These are phyloP conservation scores for Dolichotis patagonum DNA, from an alignment of 2,113 vertebrate genomes.

Conservation along the genomic window DNA sequence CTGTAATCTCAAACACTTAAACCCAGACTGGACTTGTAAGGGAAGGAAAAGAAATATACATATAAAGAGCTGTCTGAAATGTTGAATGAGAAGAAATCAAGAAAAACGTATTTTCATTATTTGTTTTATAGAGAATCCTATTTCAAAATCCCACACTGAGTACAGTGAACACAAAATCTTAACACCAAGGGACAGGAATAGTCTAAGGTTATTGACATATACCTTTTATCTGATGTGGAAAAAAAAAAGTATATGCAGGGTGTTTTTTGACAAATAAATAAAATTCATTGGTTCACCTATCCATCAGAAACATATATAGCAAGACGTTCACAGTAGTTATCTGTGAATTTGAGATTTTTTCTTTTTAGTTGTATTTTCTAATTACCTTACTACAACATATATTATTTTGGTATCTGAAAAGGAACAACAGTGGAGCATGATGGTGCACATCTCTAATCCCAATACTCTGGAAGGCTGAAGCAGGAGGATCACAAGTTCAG, in stretches of 20 bases:
- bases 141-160: neutral
- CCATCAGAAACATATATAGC: neutral
- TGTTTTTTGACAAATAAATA: neutral
- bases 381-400: conserved; percentile 11
- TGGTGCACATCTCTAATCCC: neutral
- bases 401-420: neutral
- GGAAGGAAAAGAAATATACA: neutral
- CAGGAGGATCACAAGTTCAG: neutral
- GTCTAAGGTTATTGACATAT: neutral
- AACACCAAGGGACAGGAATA: neutral
- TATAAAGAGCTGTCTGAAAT: neutral
- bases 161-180: neutral
- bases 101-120: neutral
- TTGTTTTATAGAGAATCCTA: neutral
- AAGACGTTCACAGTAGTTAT: neutral
- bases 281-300: neutral
- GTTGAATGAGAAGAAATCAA: neutral
- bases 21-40: neutral
- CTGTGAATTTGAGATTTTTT: neutral
- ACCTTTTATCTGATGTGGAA: neutral
- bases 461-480: neutral
- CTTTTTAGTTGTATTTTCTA: neutral
- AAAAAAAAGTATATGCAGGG: neutral
- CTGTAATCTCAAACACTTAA: neutral
- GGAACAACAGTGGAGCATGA: neutral